These are phyloP conservation scores for Tinamus guttatus DNA, from an alignment of 2,113 vertebrate genomes.

Conservation along the genomic window DNA sequence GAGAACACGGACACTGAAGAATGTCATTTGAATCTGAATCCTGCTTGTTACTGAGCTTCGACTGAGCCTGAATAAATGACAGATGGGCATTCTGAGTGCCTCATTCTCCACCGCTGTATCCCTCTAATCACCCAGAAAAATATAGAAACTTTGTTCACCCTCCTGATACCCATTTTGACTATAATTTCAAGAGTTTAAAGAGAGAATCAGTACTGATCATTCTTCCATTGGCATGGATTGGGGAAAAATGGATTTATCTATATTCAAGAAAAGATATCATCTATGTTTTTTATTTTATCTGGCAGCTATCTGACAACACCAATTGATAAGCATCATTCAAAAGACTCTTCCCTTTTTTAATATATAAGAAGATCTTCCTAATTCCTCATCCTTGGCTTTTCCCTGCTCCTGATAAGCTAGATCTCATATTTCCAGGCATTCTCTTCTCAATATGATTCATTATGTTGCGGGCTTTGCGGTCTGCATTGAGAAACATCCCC, in stretches of 20 bases:
- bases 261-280: background rate
- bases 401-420: background rate
- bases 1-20: background rate
- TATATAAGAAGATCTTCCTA: background rate
- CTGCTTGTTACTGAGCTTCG: constrained; percentile 5
- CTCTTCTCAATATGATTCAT: background rate
- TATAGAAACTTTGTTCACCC: background rate
- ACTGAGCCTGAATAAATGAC: background rate
- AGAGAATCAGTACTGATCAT: background rate
- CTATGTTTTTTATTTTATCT: background rate
- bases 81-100: background rate
- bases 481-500: background rate
- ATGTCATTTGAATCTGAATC: constrained; percentile 3
- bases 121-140: background rate
- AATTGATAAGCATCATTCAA: background rate
- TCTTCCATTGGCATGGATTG: background rate
- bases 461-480: background rate
- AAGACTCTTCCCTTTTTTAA: background rate
- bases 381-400: background rate
- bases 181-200: background rate
- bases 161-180: background rate
- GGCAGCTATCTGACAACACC: background rate
- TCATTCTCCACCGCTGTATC: background rate
- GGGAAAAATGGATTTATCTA: background rate
- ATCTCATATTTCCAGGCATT: background rate